Conservation (phyloP, 2,797 vertebrate genomes). For the Hylomyscus alleni region DNA sequence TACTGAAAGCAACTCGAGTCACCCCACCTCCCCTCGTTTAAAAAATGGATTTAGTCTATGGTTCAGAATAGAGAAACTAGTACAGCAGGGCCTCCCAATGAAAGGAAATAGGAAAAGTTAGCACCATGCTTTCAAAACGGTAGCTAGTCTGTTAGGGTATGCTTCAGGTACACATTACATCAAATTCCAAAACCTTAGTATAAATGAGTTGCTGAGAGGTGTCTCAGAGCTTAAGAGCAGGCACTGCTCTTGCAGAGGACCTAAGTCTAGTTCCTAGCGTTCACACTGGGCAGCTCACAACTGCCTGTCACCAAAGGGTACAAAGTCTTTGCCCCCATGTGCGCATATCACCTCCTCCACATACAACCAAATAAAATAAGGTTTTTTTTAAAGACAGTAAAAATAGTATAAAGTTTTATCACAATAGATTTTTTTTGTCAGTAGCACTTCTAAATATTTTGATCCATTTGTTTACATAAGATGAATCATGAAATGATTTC, state of each 20-base stretch:
- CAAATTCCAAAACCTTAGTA: not conserved
- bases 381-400: not conserved
- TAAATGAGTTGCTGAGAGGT: not conserved
- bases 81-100: not conserved
- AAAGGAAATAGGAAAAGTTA: not conserved
- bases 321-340: not conserved
- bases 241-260: not conserved
- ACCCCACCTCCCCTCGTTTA: not conserved
- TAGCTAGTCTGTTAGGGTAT: not conserved
- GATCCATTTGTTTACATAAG: slow-evolving; percentile 20
- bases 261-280: not conserved
- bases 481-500: slow-evolving; percentile 19
- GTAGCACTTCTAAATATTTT: slow-evolving; percentile 51
- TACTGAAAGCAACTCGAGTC: slow-evolving; percentile 39
- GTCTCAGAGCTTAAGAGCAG: not conserved
- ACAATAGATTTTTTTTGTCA: slow-evolving; percentile 17
- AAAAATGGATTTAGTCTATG: not conserved
- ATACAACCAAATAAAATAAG: not conserved
- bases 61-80: not conserved
- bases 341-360: not conserved
- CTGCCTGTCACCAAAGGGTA: not conserved
- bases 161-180: not conserved
- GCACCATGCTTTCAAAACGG: not conserved
- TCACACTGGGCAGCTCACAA: not conserved
- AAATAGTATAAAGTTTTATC: not conserved